Evolutionary conservation across 1,140 invertebrate genomes (phyloP).

Genomic region (Leptinotarsa lineolata): DNA sequence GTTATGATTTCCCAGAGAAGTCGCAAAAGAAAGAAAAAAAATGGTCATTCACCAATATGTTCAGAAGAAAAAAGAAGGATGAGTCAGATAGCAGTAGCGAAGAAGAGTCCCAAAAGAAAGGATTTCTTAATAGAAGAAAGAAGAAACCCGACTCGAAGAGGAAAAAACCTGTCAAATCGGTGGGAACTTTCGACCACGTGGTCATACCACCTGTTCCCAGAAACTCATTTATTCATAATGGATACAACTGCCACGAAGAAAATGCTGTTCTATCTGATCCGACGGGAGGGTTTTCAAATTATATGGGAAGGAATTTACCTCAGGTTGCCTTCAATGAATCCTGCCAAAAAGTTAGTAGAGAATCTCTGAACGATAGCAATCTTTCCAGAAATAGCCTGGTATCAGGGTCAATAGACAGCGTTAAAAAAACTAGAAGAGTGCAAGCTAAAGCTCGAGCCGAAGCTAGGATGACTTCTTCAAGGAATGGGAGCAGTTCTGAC

Average conservation of each 20-base stretch:
- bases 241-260: slow-evolving; percentile 56
- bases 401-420: slow-evolving; percentile 58
- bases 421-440: slow-evolving; percentile 62
- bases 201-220: slow-evolving; percentile 41
- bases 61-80: slow-evolving; percentile 70
- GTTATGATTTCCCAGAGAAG: slow-evolving; percentile 52
- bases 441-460: slow-evolving; percentile 66
- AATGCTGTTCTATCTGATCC: slow-evolving; percentile 53
- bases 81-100: slow-evolving; percentile 65
- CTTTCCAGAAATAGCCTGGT: slow-evolving; percentile 30
- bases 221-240: slow-evolving; percentile 41
- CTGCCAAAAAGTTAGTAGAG: slow-evolving; percentile 28
- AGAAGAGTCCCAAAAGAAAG: slow-evolving; percentile 60
- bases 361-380: slow-evolving; percentile 43
- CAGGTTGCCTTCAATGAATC: slow-evolving; percentile 50
- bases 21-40: slow-evolving; percentile 64
- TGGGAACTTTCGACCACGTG: slow-evolving; percentile 50
- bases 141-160: slow-evolving; percentile 59
- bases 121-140: slow-evolving; percentile 57
- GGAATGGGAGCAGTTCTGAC: slow-evolving; percentile 71
- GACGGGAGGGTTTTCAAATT: slow-evolving; percentile 56
- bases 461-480: slow-evolving; percentile 64
- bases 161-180: slow-evolving; percentile 40
- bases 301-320: slow-evolving; percentile 54
- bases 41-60: slow-evolving; percentile 74